Conservation (phyloP, 2,113 vertebrate species). For the Lycaon pictus region DNA sequence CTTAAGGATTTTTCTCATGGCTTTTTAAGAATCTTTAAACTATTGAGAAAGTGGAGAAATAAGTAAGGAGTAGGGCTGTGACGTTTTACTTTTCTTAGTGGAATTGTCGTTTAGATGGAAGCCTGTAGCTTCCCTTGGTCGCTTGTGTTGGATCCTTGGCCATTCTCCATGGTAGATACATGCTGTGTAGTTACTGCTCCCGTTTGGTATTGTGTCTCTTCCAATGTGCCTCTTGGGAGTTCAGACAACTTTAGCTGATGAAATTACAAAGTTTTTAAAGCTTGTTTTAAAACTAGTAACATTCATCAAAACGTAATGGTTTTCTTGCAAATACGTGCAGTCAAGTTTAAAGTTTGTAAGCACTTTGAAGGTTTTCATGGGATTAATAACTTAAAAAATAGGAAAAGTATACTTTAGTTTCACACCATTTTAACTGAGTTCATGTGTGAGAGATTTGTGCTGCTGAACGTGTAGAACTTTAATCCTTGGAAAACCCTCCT, state of each 20-base stretch:
- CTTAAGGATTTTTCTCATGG: conserved; percentile 6
- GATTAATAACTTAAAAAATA: not conserved
- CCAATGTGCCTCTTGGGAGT: not conserved
- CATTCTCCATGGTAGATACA: accelerated
- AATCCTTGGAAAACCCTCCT: not conserved
- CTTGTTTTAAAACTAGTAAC: conserved; percentile 5
- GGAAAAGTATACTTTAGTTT: not conserved
- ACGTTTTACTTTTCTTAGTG: not conserved
- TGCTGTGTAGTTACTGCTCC: not conserved
- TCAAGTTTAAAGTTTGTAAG: conserved; percentile 47
- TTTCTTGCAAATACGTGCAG: not conserved
- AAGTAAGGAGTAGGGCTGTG: not conserved
- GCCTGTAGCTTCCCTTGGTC: not conserved
- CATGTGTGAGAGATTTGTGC: not conserved
- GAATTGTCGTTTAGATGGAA: not conserved
- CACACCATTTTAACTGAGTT: not conserved
- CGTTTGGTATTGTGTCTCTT: not conserved
- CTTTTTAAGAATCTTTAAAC: not conserved
- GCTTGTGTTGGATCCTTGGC: not conserved
- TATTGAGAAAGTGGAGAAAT: not conserved
- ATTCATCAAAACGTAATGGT: not conserved
- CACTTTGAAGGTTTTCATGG: conserved; percentile 20
- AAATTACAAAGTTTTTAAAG: conserved; percentile 9
- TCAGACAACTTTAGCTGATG: not conserved
- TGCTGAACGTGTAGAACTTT: not conserved